Evolutionary conservation across 2,797 vertebrate genomes (phyloP), one percentile per base, ranked within the genome.

Genomic region (Siniperca obscura): DNA sequence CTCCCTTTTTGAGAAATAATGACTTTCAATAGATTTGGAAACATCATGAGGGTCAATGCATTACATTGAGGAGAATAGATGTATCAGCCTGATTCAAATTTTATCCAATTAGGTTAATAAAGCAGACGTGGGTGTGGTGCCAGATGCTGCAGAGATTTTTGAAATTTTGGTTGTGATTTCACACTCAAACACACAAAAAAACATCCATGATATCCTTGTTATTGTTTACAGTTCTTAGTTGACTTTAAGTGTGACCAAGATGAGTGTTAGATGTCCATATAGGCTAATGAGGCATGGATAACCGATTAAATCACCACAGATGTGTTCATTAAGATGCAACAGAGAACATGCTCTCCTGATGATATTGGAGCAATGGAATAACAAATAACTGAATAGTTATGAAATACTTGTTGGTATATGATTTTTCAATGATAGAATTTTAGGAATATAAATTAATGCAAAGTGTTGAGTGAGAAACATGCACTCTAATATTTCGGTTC

Each of bases 261-360:
- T 76, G 83, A 90, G 46, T 86, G 82, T 86, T 53, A 71, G 48
- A 81, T 17, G 25, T 76, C 62, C 73, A 78, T 50, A 55, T 21
- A 40, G 10, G 17, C 68, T 93, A 93, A 93, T 78, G 81, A 91
- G 77, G 87, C 81, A 25, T 90, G 84, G 64, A 78, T 73, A 90
- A 89, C 76, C 72, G 48, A 89, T 90, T 80, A 0, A 89, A 90
- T 93, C 71, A 80, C 42, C 60, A 81, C 74, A 79, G 64, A 90
- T 76, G 38, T 86, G 72, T 82, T 91, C 59, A 91, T 92, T 90
- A 90, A 69, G 76, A 87, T 34, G 78, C 78, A 79, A 70, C 76
- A 76, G 77, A 80, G 72, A 76, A 71, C 67, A 80, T 75, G 73
- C 59, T 42, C 46, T 76, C 38, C 36, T 84, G 67, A 76, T 70